Base-by-base conservation (phyloP, 2,888 invertebrate genomes). In the Aromia moschata region DNA sequence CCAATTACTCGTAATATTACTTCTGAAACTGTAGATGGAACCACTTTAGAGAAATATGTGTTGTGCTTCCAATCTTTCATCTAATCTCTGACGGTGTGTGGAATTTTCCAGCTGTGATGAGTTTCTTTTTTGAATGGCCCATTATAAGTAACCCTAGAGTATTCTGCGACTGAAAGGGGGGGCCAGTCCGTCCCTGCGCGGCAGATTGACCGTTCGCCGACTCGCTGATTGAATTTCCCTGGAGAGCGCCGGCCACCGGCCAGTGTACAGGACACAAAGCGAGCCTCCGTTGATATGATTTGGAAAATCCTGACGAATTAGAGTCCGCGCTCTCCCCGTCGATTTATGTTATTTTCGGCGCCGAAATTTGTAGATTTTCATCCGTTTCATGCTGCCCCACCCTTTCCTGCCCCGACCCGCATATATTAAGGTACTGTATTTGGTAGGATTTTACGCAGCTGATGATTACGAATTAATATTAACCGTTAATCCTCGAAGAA, bases 271-370 rank as follows among this genome's bases (percentile, higher is more conserved):
- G 60, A 64, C 65, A 68, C 68, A 70, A 70, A 71, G 71, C 71
- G 71, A 64, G 64, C 69, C 67, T 65, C 54, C 69, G 72, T 70
- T 74, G 74, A 74, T 74, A 74, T 72, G 74, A 74, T 71, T 67
- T 71, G 68, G 70, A 67, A 67, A 67, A 67, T 67, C 67, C 67
- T 67, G 67, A 64, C 67, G 67, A 70, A 71, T 71, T 71, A 69
- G 63, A 64, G 67, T 65, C 63, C 56, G 45, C 58, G 63, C 61
- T 63, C 65, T 58, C 58, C 65, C 62, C 62, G 64, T 60, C 60
- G 65, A 64, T 65, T 65, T 67, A 52, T 60, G 62, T 65, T 67
- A 60, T 63, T 64, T 64, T 53, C 60, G 44, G 31, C 58, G 54
- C 31, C 36, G 56, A 62, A 49, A 62, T 56, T 58, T 55, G 37